Evolutionary conservation across 2,113 vertebrate species (phyloP).

Genomic region (Galbula dea): DNA sequence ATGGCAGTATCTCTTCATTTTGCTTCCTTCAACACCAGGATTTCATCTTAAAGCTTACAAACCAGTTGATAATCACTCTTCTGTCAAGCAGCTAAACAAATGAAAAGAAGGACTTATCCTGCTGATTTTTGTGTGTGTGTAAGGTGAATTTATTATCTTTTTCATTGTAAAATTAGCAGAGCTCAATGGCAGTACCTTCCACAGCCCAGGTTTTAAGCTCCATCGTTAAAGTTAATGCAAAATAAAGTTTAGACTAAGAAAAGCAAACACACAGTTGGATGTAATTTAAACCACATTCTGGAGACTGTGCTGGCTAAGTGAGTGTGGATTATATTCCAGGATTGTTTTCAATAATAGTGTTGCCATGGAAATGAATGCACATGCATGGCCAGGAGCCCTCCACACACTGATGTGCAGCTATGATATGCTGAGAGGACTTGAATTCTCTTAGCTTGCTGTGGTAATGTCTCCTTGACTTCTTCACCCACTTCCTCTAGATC

Average conservation of each 20-base stretch:
- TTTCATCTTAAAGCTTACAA: slow-evolving; percentile 15
- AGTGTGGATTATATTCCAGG: slow-evolving; percentile 75
- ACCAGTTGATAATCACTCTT: background rate
- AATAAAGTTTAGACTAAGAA: slow-evolving; percentile 77
- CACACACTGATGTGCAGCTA: background rate
- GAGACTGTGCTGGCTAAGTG: slow-evolving; percentile 71
- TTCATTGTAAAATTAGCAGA: slow-evolving; percentile 4
- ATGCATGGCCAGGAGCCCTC: slow-evolving; percentile 41
- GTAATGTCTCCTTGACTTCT: background rate
- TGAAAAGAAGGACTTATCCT: background rate
- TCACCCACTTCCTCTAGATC: background rate
- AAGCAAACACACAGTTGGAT: slow-evolving; percentile 75
- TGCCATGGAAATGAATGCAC: slow-evolving; percentile 75
- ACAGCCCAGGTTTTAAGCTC: background rate
- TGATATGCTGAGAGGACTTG: background rate
- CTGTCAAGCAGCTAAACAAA: slow-evolving; percentile 17
- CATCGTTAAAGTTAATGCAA: slow-evolving; percentile 70
- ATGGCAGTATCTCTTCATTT: background rate
- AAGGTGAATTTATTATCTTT: slow-evolving; percentile 3
- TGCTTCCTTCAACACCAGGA: background rate
- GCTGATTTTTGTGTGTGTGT: background rate
- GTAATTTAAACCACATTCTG: slow-evolving; percentile 84
- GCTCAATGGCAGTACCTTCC: background rate
- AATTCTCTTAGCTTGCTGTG: background rate
- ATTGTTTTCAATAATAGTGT: slow-evolving; percentile 84